These are phyloP conservation scores for Branchipolynoe longqiensis DNA, from an alignment of 2,888 invertebrate species.

Conservation along the genomic window DNA sequence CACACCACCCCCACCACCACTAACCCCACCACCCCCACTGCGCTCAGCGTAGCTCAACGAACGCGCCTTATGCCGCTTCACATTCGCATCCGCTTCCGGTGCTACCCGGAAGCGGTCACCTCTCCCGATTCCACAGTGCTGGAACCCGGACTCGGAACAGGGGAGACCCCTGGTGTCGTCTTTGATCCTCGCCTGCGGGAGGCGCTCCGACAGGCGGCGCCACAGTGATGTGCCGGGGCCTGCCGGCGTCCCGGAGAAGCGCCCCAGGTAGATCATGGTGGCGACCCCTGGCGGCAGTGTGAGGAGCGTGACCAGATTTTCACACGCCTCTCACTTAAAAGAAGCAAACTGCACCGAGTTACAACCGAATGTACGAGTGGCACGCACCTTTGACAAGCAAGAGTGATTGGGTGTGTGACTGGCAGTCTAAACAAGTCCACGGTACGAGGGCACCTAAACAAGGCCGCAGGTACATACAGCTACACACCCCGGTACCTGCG, in stretches of 20 bases:
- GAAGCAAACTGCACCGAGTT: too few species aligned
- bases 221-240: constrained; percentile 20
- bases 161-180: background rate
- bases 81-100: background rate
- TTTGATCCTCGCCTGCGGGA: constrained; percentile 17
- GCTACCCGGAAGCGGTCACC: background rate
- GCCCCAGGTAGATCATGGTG: constrained; percentile 52
- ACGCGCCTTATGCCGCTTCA: too few species aligned
- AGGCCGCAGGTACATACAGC: too few species aligned
- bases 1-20: background rate
- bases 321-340: too few species aligned
- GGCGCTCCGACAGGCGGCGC: constrained; percentile 29
- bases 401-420: too few species aligned
- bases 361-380: too few species aligned
- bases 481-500: too few species aligned
- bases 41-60: too few species aligned
- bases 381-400: too few species aligned
- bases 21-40: background rate
- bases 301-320: too few species aligned
- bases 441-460: too few species aligned
- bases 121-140: background rate
- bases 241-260: background rate
- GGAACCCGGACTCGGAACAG: background rate
- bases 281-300: background rate
- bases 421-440: too few species aligned